Evolutionary conservation across 1,140 invertebrate species (phyloP).

Genomic region (Gonatopus flavifemur): DNA sequence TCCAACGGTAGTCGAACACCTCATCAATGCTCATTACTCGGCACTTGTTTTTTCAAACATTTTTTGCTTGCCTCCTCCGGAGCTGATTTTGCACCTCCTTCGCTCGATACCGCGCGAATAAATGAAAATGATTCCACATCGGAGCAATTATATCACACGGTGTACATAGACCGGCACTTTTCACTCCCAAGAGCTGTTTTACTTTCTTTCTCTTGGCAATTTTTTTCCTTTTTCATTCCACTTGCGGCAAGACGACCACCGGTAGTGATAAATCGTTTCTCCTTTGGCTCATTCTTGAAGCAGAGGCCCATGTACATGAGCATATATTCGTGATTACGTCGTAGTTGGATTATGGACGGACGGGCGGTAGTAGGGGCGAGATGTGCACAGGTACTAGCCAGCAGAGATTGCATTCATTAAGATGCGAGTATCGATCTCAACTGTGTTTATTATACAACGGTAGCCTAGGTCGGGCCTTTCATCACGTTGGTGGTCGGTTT

Average conservation of each 20-base stretch:
- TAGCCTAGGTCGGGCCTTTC: too few species aligned
- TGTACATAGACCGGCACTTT: background rate
- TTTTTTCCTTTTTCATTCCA: too few species aligned
- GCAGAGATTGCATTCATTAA: constrained; percentile 14
- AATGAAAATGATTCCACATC: constrained; percentile 2
- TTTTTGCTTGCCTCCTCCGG: too few species aligned
- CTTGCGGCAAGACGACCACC: too few species aligned
- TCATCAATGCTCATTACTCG: constrained; percentile 8
- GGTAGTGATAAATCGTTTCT: constrained; percentile 15
- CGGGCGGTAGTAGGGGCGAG: too few species aligned
- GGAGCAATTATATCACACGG: constrained; percentile 2
- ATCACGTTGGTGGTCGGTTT: too few species aligned
- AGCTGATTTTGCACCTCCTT: background rate
- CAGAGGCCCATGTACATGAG: too few species aligned
- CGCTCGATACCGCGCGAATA: constrained; percentile 4
- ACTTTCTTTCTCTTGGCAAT: too few species aligned
- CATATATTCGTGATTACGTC: constrained; percentile 9
- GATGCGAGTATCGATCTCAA: constrained; percentile 10
- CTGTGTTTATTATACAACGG: too few species aligned
- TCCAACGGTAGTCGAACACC: background rate
- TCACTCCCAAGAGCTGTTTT: background rate
- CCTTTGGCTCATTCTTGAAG: background rate
- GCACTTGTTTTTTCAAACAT: constrained; percentile 2
- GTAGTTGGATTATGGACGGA: background rate
- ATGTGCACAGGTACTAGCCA: too few species aligned